Evolutionary conservation across 2,113 vertebrate genomes (phyloP).

Genomic region (Morone chrysops): DNA sequence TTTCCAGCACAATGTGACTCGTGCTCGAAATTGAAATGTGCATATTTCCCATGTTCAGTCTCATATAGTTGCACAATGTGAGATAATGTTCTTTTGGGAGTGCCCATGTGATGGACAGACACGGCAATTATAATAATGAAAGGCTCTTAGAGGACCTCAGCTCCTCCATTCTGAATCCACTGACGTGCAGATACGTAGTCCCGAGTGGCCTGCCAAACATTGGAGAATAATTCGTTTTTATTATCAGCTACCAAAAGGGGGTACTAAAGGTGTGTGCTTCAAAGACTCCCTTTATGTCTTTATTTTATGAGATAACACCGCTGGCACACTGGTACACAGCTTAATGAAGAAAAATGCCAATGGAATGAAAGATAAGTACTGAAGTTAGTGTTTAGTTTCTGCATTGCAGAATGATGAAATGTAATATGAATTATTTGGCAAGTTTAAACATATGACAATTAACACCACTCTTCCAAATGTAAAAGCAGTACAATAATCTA

Average conservation of each 20-base stretch:
- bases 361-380: slow-evolving; percentile 25
- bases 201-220: slow-evolving; percentile 49
- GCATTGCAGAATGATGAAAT: neutral
- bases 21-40: slow-evolving; percentile 42
- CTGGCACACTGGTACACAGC: slow-evolving; percentile 18
- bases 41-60: slow-evolving; percentile 57
- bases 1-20: slow-evolving; percentile 30
- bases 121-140: slow-evolving; percentile 77
- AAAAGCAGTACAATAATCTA: neutral
- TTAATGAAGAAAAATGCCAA: slow-evolving; percentile 44
- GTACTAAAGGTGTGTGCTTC: slow-evolving; percentile 57
- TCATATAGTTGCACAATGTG: slow-evolving; percentile 25
- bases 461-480: slow-evolving; percentile 3
- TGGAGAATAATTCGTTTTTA: slow-evolving; percentile 65
- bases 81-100: slow-evolving; percentile 60
- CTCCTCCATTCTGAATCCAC: slow-evolving; percentile 38
- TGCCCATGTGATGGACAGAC: slow-evolving; percentile 72
- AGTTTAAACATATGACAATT: neutral
- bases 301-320: slow-evolving; percentile 56
- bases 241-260: slow-evolving; percentile 60
- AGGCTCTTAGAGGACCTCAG: slow-evolving; percentile 59
- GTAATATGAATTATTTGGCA: neutral
- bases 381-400: neutral
- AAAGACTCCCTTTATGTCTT: slow-evolving; percentile 64
- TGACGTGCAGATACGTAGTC: slow-evolving; percentile 49